Percentiles rank a stretch among this genome's conserved stretches.
Conservation (phyloP, 2,888 invertebrate species). For the Tenthredo amoena region DNA sequence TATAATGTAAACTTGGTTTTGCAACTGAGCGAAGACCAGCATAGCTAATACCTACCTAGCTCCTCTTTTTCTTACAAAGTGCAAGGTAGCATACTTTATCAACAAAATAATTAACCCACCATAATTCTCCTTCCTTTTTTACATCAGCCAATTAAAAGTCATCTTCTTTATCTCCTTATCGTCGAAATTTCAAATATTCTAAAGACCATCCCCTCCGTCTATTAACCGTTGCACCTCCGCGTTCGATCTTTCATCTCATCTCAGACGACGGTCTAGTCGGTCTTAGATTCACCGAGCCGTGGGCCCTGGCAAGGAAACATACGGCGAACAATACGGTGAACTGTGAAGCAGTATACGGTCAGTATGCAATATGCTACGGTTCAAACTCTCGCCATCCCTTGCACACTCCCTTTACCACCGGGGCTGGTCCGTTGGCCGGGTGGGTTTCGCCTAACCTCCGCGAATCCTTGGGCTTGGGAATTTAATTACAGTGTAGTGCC, state of each 20-base stretch:
- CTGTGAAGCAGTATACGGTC: constrained; percentile 71
- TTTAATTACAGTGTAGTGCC: constrained; percentile 78
- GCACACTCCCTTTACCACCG: constrained; percentile 12
- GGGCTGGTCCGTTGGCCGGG: constrained; percentile 44
- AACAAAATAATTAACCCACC: constrained; percentile 10
- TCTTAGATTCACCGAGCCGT: background rate
- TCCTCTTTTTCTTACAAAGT: constrained; percentile 14
- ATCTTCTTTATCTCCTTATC: no score
- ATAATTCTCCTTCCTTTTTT: background rate
- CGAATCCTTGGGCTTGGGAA: constrained; percentile 77
- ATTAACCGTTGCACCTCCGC: background rate
- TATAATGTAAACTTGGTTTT: constrained; percentile 65
- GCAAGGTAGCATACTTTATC: constrained; percentile 6
- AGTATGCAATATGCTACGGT: constrained; percentile 77
- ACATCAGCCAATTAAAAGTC: no score
- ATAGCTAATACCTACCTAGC: constrained; percentile 12
- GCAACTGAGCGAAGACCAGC: constrained; percentile 29
- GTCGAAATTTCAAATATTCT: background rate
- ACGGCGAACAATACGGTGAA: constrained; percentile 75
- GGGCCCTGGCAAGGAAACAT: constrained; percentile 64
- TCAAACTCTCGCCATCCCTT: constrained; percentile 60
- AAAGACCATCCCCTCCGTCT: background rate
- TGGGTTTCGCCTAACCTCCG: constrained; percentile 65
- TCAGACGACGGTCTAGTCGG: background rate
- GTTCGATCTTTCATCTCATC: constrained; percentile 15